A percentile compares a stretch with the other conserved stretches of the same genome.
These are phyloP conservation scores for Zalophus californianus DNA, from an alignment of 2,797 vertebrate species.

Conservation along the genomic window DNA sequence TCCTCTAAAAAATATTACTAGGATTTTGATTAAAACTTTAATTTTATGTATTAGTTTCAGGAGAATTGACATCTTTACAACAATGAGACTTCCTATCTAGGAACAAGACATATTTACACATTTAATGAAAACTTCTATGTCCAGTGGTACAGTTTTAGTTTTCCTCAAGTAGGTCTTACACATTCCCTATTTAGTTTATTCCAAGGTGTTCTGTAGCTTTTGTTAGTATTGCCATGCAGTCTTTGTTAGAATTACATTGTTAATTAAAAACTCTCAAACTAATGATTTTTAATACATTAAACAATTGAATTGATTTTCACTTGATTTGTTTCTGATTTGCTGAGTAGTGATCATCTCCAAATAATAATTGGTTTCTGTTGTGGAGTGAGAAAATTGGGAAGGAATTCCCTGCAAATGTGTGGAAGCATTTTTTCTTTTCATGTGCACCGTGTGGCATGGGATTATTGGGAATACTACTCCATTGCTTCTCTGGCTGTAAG, in stretches of 20 bases:
- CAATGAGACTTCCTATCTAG: background rate
- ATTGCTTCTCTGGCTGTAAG: background rate
- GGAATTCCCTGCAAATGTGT: background rate
- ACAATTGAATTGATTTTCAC: background rate
- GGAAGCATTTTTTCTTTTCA: background rate
- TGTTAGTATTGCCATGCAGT: background rate
- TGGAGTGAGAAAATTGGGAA: background rate
- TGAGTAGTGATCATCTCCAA: background rate
- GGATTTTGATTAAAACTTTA: background rate
- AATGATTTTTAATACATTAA: background rate
- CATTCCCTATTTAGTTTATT: background rate
- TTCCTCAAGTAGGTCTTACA: background rate
- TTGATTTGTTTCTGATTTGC: background rate
- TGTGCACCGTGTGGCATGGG: background rate
- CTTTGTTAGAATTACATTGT: constrained; percentile 17
- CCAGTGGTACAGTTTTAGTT: background rate
- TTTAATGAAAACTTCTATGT: background rate
- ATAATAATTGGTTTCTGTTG: background rate
- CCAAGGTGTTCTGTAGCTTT: background rate
- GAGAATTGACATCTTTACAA: background rate
- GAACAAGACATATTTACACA: background rate
- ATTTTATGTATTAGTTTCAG: background rate
- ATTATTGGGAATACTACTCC: background rate
- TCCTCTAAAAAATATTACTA: background rate
- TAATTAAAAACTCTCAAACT: background rate